Conservation (phyloP, 1,140 invertebrate genomes). For the Bombus affinis region DNA sequence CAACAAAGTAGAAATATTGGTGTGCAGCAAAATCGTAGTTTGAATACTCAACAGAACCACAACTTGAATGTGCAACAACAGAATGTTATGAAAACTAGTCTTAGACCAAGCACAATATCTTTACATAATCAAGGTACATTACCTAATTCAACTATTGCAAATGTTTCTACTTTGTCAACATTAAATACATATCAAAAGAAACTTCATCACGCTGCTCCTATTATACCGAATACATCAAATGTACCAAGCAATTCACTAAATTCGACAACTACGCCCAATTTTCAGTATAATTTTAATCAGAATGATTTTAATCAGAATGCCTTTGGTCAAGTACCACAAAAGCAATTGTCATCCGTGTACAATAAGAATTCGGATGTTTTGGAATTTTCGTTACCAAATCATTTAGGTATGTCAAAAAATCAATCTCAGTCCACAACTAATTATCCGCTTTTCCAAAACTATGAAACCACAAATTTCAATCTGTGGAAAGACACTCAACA, state of each 20-base stretch:
- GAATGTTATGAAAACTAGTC: constrained; percentile 43
- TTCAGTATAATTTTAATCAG: constrained; percentile 65
- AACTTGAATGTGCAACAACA: constrained; percentile 54
- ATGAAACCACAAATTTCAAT: constrained; percentile 70
- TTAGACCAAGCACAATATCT: constrained; percentile 49
- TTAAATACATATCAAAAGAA: constrained; percentile 68
- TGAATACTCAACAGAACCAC: constrained; percentile 22
- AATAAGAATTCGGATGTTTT: constrained; percentile 60
- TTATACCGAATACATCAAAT: constrained; percentile 28
- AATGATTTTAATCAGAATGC: constrained; percentile 64
- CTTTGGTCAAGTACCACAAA: constrained; percentile 62
- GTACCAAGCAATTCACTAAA: constrained; percentile 53
- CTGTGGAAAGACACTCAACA: constrained; percentile 74
- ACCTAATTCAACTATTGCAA: constrained; percentile 40
- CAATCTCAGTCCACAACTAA: constrained; percentile 51
- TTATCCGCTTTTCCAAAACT: constrained; percentile 70
- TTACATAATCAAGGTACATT: constrained; percentile 59
- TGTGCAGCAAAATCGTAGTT: constrained; percentile 30
- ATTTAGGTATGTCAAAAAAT: constrained; percentile 50
- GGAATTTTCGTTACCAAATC: constrained; percentile 66
- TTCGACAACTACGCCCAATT: constrained; percentile 48
- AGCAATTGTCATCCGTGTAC: constrained; percentile 67
- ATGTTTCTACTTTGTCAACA: constrained; percentile 46
- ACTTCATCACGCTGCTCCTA: constrained; percentile 55
- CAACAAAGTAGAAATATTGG: constrained; percentile 44